These are phyloP conservation scores for Criorhina ranunculi DNA, from an alignment of 2,888 invertebrate genomes.

Conservation along the genomic window DNA sequence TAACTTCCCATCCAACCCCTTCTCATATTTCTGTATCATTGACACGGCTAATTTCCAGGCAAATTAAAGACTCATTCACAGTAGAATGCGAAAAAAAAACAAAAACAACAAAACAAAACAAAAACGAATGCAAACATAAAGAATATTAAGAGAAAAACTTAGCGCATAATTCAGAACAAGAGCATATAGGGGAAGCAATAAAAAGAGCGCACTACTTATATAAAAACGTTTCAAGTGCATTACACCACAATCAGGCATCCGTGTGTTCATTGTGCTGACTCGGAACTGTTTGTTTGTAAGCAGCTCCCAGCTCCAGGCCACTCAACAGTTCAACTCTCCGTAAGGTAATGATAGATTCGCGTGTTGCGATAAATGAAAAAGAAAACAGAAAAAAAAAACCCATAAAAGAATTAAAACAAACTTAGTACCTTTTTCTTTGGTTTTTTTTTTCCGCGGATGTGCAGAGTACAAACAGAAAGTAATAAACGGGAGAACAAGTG, in stretches of 20 bases:
- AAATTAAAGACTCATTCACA: slow-evolving; percentile 76
- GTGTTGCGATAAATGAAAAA: slow-evolving; percentile 66
- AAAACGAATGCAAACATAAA: too few relatives aligned
- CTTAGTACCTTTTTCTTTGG: slow-evolving; percentile 61
- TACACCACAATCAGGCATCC: slow-evolving; percentile 56
- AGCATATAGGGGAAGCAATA: slow-evolving; percentile 61
- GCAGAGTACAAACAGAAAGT: slow-evolving; percentile 13
- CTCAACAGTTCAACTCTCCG: slow-evolving; percentile 55
- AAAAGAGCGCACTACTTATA: slow-evolving; percentile 40
- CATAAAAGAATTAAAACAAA: slow-evolving; percentile 70
- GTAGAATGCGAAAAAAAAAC: slow-evolving; percentile 58
- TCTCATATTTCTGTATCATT: slow-evolving; percentile 63
- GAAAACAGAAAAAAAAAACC: slow-evolving; percentile 38
- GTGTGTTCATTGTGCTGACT: slow-evolving; percentile 48
- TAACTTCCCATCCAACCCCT: slow-evolving; percentile 26
- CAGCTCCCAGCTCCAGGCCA: slow-evolving; percentile 13
- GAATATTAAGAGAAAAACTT: slow-evolving; percentile 22
- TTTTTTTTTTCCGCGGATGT: slow-evolving; percentile 38
- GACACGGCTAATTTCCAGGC: slow-evolving; percentile 73
- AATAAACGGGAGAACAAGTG: slow-evolving; percentile 43
- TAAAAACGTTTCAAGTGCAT: slow-evolving; percentile 62
- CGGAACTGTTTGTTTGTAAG: slow-evolving; percentile 27
- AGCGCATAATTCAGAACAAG: slow-evolving; percentile 53
- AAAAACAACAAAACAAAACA: slow-evolving; percentile 38
- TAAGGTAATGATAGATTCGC: slow-evolving; percentile 69